phyloP scores from a whole-genome alignment of 1,140 invertebrate species.

The Ptiloglossa arizonensis region DNA sequence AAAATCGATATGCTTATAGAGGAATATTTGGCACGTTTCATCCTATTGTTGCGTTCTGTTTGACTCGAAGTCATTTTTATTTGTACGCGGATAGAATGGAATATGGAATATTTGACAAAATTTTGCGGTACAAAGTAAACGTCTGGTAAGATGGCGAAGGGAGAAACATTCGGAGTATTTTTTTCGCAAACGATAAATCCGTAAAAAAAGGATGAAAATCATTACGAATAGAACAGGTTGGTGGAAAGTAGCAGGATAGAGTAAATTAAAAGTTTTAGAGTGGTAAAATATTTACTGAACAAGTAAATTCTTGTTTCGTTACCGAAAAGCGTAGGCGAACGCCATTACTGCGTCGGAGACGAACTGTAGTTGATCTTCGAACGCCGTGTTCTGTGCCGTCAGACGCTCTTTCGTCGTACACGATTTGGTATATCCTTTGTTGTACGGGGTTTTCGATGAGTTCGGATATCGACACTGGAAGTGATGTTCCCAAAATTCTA shows the following conservation, averaged over 20 bases:
- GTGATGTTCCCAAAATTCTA: slow-evolving; percentile 97
- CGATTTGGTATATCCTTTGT: slow-evolving; percentile 85
- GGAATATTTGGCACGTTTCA: neutral
- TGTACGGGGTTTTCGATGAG: slow-evolving; percentile 90
- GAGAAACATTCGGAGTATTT: too few relatives aligned
- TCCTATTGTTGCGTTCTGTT: too few relatives aligned
- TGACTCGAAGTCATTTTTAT: too few relatives aligned
- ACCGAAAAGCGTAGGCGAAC: slow-evolving; percentile 94
- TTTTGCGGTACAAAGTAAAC: too few relatives aligned
- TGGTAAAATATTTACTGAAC: neutral
- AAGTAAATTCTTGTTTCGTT: slow-evolving; percentile 42
- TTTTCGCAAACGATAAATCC: too few relatives aligned
- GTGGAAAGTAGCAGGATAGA: too few relatives aligned
- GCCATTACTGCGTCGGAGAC: slow-evolving; percentile 96
- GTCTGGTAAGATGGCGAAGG: too few relatives aligned
- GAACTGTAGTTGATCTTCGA: slow-evolving; percentile 95
- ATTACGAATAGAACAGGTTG: too few relatives aligned
- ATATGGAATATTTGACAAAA: too few relatives aligned
- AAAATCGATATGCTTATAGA: neutral
- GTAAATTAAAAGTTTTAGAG: too few relatives aligned
- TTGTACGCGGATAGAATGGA: too few relatives aligned
- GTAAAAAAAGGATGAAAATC: too few relatives aligned
- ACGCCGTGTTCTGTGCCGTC: slow-evolving; percentile 88
- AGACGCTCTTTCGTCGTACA: slow-evolving; percentile 90
- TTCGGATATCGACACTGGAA: slow-evolving; percentile 92